These are phyloP conservation scores for Anniella stebbinsi DNA, from an alignment of 2,797 vertebrate genomes.

Conservation along the genomic window DNA sequence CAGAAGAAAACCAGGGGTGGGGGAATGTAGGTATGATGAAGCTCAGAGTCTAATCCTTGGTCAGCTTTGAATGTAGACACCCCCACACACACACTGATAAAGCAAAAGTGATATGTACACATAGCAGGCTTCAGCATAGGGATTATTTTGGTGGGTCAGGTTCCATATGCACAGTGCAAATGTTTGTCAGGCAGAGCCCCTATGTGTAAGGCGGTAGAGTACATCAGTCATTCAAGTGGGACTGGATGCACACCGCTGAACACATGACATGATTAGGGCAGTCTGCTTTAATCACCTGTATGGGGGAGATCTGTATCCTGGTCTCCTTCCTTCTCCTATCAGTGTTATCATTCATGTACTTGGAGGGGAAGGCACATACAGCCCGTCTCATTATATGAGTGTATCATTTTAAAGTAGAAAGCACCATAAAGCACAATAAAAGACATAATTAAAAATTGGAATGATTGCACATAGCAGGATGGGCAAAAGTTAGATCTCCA, in stretches of 20 bases:
- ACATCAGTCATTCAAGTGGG: not conserved
- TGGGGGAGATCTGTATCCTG: not conserved
- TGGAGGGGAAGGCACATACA: not conserved
- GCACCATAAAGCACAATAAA: not conserved
- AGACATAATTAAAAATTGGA: not conserved
- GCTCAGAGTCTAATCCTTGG: too few species aligned
- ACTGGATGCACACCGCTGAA: not conserved
- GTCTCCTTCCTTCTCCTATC: not conserved
- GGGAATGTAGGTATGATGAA: too few species aligned
- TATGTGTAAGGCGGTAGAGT: too few species aligned
- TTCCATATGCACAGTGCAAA: not conserved
- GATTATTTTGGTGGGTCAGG: not conserved
- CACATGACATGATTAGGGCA: not conserved
- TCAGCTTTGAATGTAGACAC: not conserved
- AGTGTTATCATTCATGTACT: not conserved
- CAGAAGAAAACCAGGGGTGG: too few species aligned
- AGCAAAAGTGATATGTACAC: not conserved
- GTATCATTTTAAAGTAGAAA: not conserved
- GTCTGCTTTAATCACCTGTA: not conserved
- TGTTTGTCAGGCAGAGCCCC: not conserved
- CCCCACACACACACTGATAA: not conserved
- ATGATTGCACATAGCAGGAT: not conserved
- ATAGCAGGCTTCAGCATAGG: not conserved
- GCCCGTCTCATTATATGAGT: not conserved
- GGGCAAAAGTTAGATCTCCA: too few species aligned